Percentiles rank a stretch among this genome's conserved stretches.
Conservation (phyloP, 1,140 invertebrate species). For the Onthophagus taurus region DNA sequence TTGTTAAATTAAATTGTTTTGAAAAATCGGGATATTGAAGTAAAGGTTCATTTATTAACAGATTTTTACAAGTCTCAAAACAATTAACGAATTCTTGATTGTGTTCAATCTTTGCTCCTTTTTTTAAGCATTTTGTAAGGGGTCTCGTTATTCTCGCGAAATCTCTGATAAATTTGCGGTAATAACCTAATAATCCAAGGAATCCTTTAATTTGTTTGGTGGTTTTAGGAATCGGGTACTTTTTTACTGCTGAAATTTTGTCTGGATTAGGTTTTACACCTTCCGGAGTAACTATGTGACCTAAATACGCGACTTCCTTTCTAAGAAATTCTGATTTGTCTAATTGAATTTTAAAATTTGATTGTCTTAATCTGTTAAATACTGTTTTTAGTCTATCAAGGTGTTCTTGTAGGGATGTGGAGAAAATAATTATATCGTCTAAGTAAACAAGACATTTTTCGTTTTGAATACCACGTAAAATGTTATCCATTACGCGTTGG, state of each 20-base stretch:
- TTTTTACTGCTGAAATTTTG: slow-evolving; percentile 17
- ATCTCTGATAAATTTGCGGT: slow-evolving; percentile 17
- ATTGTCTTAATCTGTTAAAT: slow-evolving; percentile 12
- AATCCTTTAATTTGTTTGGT: slow-evolving; percentile 18
- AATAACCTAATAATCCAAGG: slow-evolving; percentile 17
- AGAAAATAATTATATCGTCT: slow-evolving; percentile 40
- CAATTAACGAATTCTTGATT: not conserved
- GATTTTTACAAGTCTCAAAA: not conserved
- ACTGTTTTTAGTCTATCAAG: slow-evolving; percentile 24
- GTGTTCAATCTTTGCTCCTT: slow-evolving; percentile 18
- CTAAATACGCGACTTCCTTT: slow-evolving; percentile 16
- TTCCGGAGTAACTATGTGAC: slow-evolving; percentile 14
- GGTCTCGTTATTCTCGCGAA: slow-evolving; percentile 33
- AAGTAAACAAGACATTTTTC: slow-evolving; percentile 26
- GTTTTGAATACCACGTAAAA: slow-evolving; percentile 14
- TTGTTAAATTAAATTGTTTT: slow-evolving; percentile 28
- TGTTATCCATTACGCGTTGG: slow-evolving; percentile 13
- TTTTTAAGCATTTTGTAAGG: slow-evolving; percentile 31
- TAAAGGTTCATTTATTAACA: slow-evolving; percentile 13
- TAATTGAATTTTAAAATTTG: slow-evolving; percentile 23
- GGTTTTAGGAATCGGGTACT: slow-evolving; percentile 18
- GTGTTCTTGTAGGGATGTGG: slow-evolving; percentile 32
- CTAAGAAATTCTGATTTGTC: slow-evolving; percentile 17
- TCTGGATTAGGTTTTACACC: slow-evolving; percentile 19
- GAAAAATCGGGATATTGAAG: slow-evolving; percentile 27